Base-by-base conservation (phyloP, 2,797 vertebrate species). In the Meda fulgida region DNA sequence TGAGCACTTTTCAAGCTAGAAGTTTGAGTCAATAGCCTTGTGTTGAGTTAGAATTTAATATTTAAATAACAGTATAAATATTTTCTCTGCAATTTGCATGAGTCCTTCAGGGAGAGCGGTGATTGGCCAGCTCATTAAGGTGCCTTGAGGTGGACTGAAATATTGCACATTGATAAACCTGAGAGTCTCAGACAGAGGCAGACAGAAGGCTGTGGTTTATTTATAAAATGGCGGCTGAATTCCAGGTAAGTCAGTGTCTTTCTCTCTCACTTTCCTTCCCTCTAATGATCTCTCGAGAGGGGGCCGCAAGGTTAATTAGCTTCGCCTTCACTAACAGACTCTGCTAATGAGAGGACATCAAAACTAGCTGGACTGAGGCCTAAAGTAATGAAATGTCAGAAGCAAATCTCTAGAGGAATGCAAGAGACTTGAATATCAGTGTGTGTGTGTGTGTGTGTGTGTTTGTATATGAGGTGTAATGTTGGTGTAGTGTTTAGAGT, bases 191-290 rank as follows among this genome's bases (percentile, higher is more conserved):
- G 81, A 88, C 76, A 80, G 88, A 46, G 46, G 84, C 51, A 88
- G 81, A 88, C 76, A 80, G 88, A 46, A 53, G 69, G 78, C 67
- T 81, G 71, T 55, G 84, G 46, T 23, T 87, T 89, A 86, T 89
- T 86, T 88, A 86, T 90, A 90, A 91, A 77, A 92, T 92, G 92
- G 92, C 85, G 83, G 84, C 83, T 91, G 92, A 73, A 92, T 92
- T 91, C 89, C 93, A 89, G 91, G 91, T 93, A 92, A 93, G 92
- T 85, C 72, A 18, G 21, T 85, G 38, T 60, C 55, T 72, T 34
- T 83, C 70, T 83, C 65, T 81, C 69, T 80, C 70, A 34, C 58
- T 77, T 53, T 53, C 38, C 38, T 84, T 79, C n/a, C 36, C 75
- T 84, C 73, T 89, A 91, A 89, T 89, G 84, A 87, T 80, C 82